Evolutionary conservation across 2,797 vertebrate genomes (phyloP).

Genomic region (Phyllotis vaccarum): DNA sequence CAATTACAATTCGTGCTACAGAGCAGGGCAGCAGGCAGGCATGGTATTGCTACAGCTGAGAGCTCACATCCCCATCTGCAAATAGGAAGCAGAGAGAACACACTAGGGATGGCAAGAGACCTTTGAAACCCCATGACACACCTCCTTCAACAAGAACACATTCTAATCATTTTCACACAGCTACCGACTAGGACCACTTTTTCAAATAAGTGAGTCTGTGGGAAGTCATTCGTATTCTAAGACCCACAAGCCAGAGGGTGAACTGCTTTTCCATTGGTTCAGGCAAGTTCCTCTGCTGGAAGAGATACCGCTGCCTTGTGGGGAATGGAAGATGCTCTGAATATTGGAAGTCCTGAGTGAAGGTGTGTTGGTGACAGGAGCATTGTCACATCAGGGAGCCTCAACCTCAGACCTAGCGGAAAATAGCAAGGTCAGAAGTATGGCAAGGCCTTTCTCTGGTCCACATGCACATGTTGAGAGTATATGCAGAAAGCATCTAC

Average conservation of each 20-base stretch:
- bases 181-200: not conserved
- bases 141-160: too few relatives aligned
- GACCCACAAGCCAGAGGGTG: not conserved
- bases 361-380: not conserved
- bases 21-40: not conserved
- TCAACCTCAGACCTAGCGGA: not conserved
- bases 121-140: not conserved
- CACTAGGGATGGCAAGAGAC: not conserved
- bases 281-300: not conserved
- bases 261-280: not conserved
- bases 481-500: not conserved
- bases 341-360: not conserved
- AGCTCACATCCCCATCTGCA: not conserved
- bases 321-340: not conserved
- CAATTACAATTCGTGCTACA: too few relatives aligned
- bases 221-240: not conserved
- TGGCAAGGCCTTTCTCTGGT: too few relatives aligned
- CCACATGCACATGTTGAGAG: not conserved
- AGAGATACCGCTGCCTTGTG: not conserved
- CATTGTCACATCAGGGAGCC: not conserved
- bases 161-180: not conserved
- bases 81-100: not conserved
- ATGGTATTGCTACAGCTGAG: not conserved
- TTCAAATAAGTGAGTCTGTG: not conserved
- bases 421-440: too few relatives aligned